Base-by-base conservation (phyloP, 1,140 invertebrate genomes). In the Intoshia linei region DNA sequence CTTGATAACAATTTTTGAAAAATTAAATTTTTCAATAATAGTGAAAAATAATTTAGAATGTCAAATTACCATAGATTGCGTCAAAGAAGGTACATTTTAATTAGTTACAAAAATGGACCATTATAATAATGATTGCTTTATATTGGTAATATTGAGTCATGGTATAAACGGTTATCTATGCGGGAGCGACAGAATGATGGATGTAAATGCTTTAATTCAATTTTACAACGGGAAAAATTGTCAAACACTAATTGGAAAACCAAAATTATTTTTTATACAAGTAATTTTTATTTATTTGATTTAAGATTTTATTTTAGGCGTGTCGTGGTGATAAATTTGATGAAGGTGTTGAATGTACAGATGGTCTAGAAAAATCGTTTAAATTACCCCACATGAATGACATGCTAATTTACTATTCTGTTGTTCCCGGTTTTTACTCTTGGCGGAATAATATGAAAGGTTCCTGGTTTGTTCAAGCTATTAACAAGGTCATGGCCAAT, bases 381-480 rank as follows among this genome's bases (percentile, higher is more conserved):
- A 70, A 69, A 48, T 83, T 92, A 51, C 83, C 83, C 10, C 65
- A 68, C 38, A 73, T 81, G 55, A 79, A 81, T 17, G 81, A 92
- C 54, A 81, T 87, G 56, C 59, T 92, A 10, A 74, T 90, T 48
- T 73, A 72, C 13, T 90, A 79, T 54, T 84, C 77, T 6, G 84
- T 79, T 18, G 72, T 87, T 38, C 72, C 77, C 52, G 78, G 77
- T 40, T 76, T 66, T 55, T 92, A 71, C 56, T 84, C 79, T 0
- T 93, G 83, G 83, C 66, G 81, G 39, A 90, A 90, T 49, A 79
- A 75, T 10, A 72, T 70, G 7, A 58, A 50, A 29, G 57, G 57
- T 10, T 87, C 79, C 1, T 93, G 83, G 83, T 92, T 87, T 48
- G 73, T 92, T 54, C 79, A 92, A 62, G 72, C 77, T 2, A 57